Evolutionary conservation across 37 sponge, comb jelly and placozoan genomes (phyloP).

Genomic region (Dysidea cf. avara): DNA sequence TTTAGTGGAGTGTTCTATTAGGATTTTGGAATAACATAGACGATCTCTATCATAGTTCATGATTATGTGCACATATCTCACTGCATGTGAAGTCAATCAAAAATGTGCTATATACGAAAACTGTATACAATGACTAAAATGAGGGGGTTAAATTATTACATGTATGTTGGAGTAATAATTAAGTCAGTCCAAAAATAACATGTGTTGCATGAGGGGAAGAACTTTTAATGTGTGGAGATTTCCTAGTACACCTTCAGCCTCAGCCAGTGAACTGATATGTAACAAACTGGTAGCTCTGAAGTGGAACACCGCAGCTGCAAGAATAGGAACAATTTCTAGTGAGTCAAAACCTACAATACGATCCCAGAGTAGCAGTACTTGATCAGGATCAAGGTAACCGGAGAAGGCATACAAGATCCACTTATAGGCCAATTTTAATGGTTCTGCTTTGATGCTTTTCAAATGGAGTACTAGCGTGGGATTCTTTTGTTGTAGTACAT

Average conservation of each 20-base stretch:
- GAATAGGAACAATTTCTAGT: conserved; percentile 55
- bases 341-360: conserved; percentile 81
- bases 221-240: conserved; percentile 62
- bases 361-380: conserved; percentile 85
- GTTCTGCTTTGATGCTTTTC: conserved; percentile 46
- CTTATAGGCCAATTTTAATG: conserved; percentile 65
- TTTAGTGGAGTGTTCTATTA: too few species aligned
- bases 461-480: conserved; percentile 72
- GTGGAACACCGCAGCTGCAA: conserved; percentile 74
- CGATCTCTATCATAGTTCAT: too few species aligned
- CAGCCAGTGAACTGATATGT: conserved; percentile 52
- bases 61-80: too few species aligned
- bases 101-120: too few species aligned
- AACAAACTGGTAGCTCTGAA: conserved; percentile 76
- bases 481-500: conserved; percentile 59
- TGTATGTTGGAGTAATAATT: too few species aligned
- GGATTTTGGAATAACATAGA: too few species aligned
- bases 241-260: conserved; percentile 74
- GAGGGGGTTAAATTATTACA: too few species aligned
- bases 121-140: too few species aligned
- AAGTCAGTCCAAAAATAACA: conserved; percentile 67
- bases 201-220: conserved; percentile 74
- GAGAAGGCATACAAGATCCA: conserved; percentile 89
- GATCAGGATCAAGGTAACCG: conserved; percentile 67
- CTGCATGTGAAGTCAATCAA: too few species aligned